Evolutionary conservation across 2,113 vertebrate species (phyloP).

Genomic region (Scytalopus superciliaris): DNA sequence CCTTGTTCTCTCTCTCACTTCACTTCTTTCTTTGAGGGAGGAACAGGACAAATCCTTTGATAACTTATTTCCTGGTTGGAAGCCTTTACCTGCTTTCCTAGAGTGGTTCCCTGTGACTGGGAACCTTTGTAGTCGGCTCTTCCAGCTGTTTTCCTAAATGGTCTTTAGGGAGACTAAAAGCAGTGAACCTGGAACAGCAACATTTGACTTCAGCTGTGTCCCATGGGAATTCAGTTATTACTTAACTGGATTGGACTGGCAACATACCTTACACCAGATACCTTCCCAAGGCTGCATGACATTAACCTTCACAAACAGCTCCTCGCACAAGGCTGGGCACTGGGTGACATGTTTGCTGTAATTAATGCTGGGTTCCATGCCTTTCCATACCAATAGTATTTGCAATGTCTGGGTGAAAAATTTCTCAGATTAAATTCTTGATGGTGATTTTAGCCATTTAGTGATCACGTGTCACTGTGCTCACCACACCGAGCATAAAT

Average conservation of each 20-base stretch:
- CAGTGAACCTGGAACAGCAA: conserved; percentile 79
- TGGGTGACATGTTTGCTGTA: conserved; percentile 48
- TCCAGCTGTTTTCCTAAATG: conserved; percentile 73
- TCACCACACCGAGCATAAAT: conserved; percentile 73
- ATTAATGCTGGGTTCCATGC: conserved; percentile 39
- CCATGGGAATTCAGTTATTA: conserved; percentile 72
- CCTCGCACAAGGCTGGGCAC: conserved; percentile 37
- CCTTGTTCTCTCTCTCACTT: not conserved
- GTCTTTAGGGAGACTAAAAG: conserved; percentile 75
- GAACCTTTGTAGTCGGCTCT: conserved; percentile 63
- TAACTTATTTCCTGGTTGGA: conserved; percentile 23
- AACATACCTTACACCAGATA: conserved; percentile 71
- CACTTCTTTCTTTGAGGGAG: not conserved
- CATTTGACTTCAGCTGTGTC: conserved; percentile 70
- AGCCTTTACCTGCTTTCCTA: conserved; percentile 59
- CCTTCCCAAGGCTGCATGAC: conserved; percentile 80
- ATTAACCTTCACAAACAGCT: conserved; percentile 76
- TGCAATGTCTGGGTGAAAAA: conserved; percentile 60
- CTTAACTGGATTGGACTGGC: conserved; percentile 73
- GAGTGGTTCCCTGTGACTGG: conserved; percentile 34
- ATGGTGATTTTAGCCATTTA: conserved; percentile 63
- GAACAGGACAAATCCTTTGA: not conserved
- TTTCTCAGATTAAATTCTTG: conserved; percentile 63
- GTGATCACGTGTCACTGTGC: conserved; percentile 75
- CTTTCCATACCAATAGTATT: conserved; percentile 51